Conservation (phyloP, 2,797 vertebrate species). For the Pampus argenteus region DNA sequence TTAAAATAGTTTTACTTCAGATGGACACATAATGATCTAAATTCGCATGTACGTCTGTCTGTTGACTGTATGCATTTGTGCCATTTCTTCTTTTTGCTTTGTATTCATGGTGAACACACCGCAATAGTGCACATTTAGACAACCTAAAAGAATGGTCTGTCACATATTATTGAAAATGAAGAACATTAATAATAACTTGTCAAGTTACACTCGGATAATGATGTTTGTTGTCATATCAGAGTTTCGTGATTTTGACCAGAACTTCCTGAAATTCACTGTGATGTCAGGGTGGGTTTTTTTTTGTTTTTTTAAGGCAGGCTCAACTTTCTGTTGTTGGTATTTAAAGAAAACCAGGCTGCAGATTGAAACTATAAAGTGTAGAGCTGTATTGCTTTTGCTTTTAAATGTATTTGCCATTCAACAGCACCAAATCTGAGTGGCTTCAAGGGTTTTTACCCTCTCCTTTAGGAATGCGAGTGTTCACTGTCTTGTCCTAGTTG, state of each 20-base stretch:
- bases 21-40: neutral
- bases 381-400: neutral
- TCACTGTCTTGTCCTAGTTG: slow-evolving; percentile 1
- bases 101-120: neutral
- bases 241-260: slow-evolving; percentile 31
- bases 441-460: neutral
- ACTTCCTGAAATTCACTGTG: slow-evolving; percentile 9
- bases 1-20: too few relatives aligned
- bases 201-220: slow-evolving; percentile 1
- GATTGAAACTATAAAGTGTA: neutral
- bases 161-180: slow-evolving; percentile 1
- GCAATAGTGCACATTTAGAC: neutral
- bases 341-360: neutral
- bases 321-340: neutral
- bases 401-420: neutral
- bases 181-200: slow-evolving; percentile 19
- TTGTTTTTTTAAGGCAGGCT: too few relatives aligned
- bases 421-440: neutral
- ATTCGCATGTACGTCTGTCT: neutral
- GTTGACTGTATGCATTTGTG: neutral
- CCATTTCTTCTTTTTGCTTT: neutral
- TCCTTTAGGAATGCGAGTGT: neutral
- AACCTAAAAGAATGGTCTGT: neutral
- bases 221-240: slow-evolving; percentile 37
- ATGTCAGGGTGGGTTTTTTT: slow-evolving; percentile 5